phyloP scores from a whole-genome alignment of 2,113 vertebrate genomes.

The Syngnathoides biaculeatus region DNA sequence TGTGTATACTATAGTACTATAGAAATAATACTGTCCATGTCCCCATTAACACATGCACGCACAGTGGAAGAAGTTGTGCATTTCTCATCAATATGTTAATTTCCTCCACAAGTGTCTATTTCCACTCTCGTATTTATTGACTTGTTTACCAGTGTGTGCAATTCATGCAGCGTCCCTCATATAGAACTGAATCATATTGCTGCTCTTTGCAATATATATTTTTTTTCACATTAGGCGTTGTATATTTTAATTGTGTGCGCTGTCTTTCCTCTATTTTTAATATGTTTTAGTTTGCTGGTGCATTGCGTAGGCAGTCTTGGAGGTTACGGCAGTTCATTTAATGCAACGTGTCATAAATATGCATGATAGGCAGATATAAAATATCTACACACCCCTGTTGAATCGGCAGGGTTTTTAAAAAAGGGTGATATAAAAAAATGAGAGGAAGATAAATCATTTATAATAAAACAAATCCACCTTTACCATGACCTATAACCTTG shows the following conservation, averaged over 20 bases:
- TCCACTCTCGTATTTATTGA: constrained; percentile 22
- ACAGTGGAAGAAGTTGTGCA: neutral
- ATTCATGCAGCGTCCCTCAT: constrained; percentile 4
- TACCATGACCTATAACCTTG: no score
- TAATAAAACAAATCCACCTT: no score
- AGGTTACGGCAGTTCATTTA: neutral
- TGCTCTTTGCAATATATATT: constrained; percentile 24
- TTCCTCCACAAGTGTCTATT: constrained; percentile 27
- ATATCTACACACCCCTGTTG: neutral
- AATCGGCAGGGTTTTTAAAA: no score
- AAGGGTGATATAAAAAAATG: no score
- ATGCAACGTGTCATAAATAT: neutral
- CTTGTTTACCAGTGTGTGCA: constrained; percentile 20
- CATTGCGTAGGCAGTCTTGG: neutral
- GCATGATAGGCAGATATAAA: neutral
- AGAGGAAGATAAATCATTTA: no score
- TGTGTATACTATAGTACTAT: neutral
- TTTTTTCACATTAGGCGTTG: constrained; percentile 2
- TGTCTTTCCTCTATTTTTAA: neutral
- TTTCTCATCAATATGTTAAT: constrained; percentile 56
- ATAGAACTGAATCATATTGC: constrained; percentile 4
- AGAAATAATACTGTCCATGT: neutral
- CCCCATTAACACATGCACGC: neutral
- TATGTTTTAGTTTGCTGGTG: neutral
- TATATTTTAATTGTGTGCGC: neutral